Conservation (phyloP, 1,140 invertebrate genomes). For the Battus philenor region DNA sequence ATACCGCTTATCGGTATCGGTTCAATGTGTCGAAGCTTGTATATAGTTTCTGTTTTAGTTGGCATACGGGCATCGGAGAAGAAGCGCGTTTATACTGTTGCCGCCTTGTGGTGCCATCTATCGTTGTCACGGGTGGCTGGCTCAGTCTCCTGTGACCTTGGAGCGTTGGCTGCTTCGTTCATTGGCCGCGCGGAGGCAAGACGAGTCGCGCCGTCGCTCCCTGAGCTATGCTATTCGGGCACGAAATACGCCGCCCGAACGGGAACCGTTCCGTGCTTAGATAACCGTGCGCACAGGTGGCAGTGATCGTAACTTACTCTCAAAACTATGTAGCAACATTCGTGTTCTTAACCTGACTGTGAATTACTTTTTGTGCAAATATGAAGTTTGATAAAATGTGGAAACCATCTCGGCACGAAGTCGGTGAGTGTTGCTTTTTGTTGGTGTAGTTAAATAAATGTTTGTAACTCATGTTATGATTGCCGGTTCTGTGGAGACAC, state of each 20-base stretch:
- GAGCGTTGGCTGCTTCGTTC: slow-evolving; percentile 53
- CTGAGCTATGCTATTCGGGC: slow-evolving; percentile 52
- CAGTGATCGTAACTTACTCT: slow-evolving; percentile 53
- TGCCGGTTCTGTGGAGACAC: slow-evolving; percentile 28
- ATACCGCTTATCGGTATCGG: slow-evolving; percentile 70
- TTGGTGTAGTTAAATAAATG: slow-evolving; percentile 3
- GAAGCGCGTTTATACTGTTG: slow-evolving; percentile 39
- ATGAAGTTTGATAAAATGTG: slow-evolving; percentile 46
- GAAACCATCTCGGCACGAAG: slow-evolving; percentile 33
- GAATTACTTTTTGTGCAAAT: slow-evolving; percentile 37
- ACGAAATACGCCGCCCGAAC: slow-evolving; percentile 33
- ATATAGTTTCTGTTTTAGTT: slow-evolving; percentile 57
- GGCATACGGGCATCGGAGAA: slow-evolving; percentile 59
- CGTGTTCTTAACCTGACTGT: slow-evolving; percentile 51
- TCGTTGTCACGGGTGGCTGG: slow-evolving; percentile 29
- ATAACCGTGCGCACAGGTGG: slow-evolving; percentile 37
- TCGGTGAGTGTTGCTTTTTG: slow-evolving; percentile 46
- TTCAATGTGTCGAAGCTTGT: slow-evolving; percentile 46
- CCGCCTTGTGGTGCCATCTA: slow-evolving; percentile 46
- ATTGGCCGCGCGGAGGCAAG: slow-evolving; percentile 59
- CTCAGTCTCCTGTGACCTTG: slow-evolving; percentile 59
- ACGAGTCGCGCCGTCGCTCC: slow-evolving; percentile 46
- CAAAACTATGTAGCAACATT: slow-evolving; percentile 58
- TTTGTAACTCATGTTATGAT: slow-evolving; percentile 39
- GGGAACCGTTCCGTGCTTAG: slow-evolving; percentile 38